Evolutionary conservation across 2,113 vertebrate species (phyloP).

Genomic region (Rattus rattus): DNA sequence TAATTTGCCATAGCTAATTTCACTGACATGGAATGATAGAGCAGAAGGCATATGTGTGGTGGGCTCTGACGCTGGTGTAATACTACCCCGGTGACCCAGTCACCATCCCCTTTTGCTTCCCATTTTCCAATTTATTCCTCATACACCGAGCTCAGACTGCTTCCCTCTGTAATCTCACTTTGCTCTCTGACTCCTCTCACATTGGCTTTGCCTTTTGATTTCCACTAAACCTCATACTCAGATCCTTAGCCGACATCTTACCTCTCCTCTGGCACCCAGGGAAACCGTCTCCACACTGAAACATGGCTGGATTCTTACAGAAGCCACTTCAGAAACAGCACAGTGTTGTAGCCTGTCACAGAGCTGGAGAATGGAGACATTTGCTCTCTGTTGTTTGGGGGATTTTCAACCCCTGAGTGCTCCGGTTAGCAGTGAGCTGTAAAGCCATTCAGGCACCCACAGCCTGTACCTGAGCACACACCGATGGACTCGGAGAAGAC

Average conservation of each 20-base stretch:
- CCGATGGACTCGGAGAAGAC: neutral
- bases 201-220: neutral
- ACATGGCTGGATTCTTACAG: neutral
- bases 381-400: rapidly evolving
- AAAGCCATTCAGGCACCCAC: neutral
- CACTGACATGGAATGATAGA: rapidly evolving
- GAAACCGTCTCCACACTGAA: neutral
- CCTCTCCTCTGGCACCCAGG: neutral
- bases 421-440: neutral
- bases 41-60: rapidly evolving
- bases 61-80: neutral
- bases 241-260: neutral
- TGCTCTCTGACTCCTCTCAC: neutral
- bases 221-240: neutral
- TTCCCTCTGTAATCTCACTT: neutral
- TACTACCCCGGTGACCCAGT: rapidly evolving
- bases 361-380: neutral
- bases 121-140: neutral
- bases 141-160: neutral
- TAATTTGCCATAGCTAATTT: neutral
- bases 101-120: too few species aligned
- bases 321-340: neutral
- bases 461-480: rapidly evolving
- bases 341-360: neutral
- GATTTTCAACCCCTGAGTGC: neutral